A percentile compares a stretch with the other conserved stretches of the same genome.
phyloP scores from a whole-genome alignment of 2,797 vertebrate species.

The Carduelis carduelis region DNA sequence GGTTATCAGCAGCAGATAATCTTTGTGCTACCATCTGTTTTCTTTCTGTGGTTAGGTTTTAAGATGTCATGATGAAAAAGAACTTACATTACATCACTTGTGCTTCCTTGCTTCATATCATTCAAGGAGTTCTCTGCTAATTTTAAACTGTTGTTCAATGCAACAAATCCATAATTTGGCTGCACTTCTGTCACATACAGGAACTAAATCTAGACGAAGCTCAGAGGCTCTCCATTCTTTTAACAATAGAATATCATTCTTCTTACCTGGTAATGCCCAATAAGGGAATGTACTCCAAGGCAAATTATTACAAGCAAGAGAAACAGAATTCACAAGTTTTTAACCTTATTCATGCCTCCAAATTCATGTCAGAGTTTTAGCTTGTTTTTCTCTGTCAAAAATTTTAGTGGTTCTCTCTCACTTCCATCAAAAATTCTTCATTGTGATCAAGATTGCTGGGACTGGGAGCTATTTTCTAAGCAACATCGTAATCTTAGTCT shows the following conservation, averaged over 20 bases:
- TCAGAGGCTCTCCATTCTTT: neutral
- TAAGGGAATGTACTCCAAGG: neutral
- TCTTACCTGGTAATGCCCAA: neutral
- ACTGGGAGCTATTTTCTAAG: conserved; percentile 5
- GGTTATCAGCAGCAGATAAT: neutral
- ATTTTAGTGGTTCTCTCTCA: neutral
- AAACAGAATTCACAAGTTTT: neutral
- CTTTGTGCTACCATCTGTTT: neutral
- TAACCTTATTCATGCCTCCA: neutral
- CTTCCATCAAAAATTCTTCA: neutral
- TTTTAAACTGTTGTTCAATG: neutral
- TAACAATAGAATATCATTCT: neutral
- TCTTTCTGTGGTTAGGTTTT: neutral
- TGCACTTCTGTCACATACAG: neutral
- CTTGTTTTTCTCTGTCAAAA: neutral
- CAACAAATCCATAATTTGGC: neutral
- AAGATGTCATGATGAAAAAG: neutral
- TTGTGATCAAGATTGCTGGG: neutral
- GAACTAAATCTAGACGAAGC: neutral
- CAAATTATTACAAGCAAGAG: neutral
- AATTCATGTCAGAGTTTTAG: neutral
- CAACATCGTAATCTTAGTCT: neutral
- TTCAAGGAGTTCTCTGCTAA: neutral
- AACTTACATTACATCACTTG: neutral
- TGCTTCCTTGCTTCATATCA: neutral